These are phyloP conservation scores for Eupithecia abbreviata DNA, from an alignment of 2,888 invertebrate species.

Conservation along the genomic window DNA sequence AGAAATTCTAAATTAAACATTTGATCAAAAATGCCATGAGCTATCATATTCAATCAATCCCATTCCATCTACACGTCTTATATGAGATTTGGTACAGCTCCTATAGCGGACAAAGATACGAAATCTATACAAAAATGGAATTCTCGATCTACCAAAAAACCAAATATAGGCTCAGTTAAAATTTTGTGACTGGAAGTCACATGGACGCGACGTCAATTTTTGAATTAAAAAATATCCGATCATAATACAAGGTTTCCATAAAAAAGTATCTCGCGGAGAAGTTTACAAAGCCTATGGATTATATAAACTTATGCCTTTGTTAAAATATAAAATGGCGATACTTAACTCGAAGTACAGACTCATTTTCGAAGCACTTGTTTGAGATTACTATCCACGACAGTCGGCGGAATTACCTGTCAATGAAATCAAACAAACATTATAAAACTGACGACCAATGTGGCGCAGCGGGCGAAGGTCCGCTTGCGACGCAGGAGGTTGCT, in stretches of 20 bases:
- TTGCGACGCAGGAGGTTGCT: too few species aligned
- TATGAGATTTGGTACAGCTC: background rate
- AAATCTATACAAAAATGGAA: background rate
- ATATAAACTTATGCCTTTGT: background rate
- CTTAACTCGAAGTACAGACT: constrained; percentile 4
- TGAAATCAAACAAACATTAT: constrained; percentile 18
- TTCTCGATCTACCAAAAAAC: background rate
- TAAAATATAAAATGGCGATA: constrained; percentile 1
- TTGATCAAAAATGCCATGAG: background rate
- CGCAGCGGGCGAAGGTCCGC: too few species aligned
- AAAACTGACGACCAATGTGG: background rate
- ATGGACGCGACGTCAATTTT: too few species aligned
- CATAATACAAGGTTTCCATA: background rate
- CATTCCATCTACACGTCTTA: background rate
- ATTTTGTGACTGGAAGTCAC: background rate
- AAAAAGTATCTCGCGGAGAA: background rate
- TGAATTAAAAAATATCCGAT: background rate
- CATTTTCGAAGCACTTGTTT: background rate
- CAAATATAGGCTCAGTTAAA: background rate
- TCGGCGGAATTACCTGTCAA: background rate
- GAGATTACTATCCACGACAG: background rate
- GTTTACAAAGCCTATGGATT: background rate
- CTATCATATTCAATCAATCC: background rate
- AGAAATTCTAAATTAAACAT: background rate
- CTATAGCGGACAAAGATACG: background rate